Percentiles rank a stretch among this genome's conserved stretches.
These are phyloP conservation scores for Cheilosia pagana DNA, from an alignment of 2,888 invertebrate genomes.

Conservation along the genomic window DNA sequence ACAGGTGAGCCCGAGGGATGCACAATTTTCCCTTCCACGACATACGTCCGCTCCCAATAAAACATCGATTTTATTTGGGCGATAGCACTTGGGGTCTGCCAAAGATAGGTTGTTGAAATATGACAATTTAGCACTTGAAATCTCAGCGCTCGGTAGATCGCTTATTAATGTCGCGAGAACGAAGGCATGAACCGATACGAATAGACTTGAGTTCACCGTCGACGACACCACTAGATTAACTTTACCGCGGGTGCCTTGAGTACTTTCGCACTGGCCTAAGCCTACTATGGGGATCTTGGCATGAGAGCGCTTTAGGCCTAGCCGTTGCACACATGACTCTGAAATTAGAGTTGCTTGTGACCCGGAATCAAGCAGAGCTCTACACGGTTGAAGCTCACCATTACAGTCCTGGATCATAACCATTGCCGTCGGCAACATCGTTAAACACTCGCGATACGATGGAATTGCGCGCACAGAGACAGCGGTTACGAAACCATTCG, in stretches of 20 bases:
- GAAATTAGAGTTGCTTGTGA: conserved; percentile 43
- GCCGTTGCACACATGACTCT: conserved; percentile 17
- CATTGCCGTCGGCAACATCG: conserved; percentile 35
- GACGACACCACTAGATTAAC: neutral
- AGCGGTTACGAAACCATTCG: neutral
- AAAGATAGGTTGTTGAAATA: conserved; percentile 26
- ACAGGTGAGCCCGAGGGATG: conserved; percentile 2
- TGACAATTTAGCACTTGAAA: neutral
- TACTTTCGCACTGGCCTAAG: neutral
- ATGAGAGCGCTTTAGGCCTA: conserved; percentile 22
- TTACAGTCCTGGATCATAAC: conserved; percentile 7
- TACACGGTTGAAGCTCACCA: conserved; percentile 22
- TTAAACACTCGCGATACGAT: conserved; percentile 1
- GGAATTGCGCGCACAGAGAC: conserved; percentile 26
- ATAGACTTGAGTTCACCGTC: neutral
- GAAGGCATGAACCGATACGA: neutral
- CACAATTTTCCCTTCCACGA: neutral
- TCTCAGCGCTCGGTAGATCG: conserved; percentile 18
- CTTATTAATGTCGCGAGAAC: conserved; percentile 7
- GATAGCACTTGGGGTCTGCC: conserved; percentile 31
- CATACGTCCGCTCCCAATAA: conserved; percentile 17
- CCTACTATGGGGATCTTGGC: conserved; percentile 23
- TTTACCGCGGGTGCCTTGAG: conserved; percentile 18
- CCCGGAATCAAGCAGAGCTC: conserved; percentile 38
- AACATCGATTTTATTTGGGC: conserved; percentile 38